phyloP scores from a whole-genome alignment of 2,888 invertebrate genomes.

The Mycalesis mineus region DNA sequence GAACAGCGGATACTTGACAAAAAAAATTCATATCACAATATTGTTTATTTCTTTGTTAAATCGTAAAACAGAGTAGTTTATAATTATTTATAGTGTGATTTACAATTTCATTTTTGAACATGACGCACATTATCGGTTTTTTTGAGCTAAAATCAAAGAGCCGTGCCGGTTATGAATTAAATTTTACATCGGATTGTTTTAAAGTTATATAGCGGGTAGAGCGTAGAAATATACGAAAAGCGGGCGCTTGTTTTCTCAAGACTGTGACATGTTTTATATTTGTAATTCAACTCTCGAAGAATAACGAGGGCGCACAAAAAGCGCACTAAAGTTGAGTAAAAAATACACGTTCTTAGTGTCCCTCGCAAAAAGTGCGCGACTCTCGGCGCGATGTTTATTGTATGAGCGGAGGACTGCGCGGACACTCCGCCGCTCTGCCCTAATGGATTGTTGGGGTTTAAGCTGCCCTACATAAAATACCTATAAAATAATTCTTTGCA shows the following conservation, averaged over 20 bases:
- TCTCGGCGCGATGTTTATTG: constrained; percentile 67
- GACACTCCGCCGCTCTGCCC: constrained; percentile 51
- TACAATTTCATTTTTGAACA: neutral
- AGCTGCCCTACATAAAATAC: constrained; percentile 12
- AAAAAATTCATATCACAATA: no score
- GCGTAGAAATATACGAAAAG: neutral
- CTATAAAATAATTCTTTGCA: constrained; percentile 19
- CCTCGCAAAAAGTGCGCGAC: constrained; percentile 50
- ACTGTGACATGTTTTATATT: constrained; percentile 22
- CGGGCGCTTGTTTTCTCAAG: constrained; percentile 8
- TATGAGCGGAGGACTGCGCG: constrained; percentile 53
- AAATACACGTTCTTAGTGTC: constrained; percentile 43
- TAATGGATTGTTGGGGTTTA: constrained; percentile 59
- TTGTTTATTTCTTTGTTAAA: neutral
- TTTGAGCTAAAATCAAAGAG: neutral
- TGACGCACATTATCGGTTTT: neutral
- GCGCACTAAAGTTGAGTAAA: constrained; percentile 45
- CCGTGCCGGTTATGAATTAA: neutral
- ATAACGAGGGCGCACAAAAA: constrained; percentile 39
- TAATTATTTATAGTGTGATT: neutral
- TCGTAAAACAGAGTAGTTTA: no score
- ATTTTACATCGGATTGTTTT: neutral
- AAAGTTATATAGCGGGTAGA: neutral
- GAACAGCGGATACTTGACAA: no score
- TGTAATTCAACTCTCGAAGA: constrained; percentile 24